Evolutionary conservation across 2,797 vertebrate species (phyloP), one percentile per base, ranked within the genome.

Genomic region (Cryptoblepharus egeriae): DNA sequence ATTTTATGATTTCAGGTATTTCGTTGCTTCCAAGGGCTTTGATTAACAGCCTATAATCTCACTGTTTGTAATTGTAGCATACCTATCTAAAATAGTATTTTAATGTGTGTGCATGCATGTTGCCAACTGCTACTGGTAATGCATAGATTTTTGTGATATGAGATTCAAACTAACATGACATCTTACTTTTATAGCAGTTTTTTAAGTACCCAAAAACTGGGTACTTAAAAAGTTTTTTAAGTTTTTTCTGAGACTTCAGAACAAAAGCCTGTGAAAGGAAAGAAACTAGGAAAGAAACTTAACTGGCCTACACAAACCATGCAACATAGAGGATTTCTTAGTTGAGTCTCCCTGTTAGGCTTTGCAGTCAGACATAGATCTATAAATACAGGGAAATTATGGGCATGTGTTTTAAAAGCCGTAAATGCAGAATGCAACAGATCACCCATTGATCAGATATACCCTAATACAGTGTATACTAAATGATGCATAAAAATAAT

Each of bases 11-110:
- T 20, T 70, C 77, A 75, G 32, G 45, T 52, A 67, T 32, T 83
- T 8, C 85, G 79, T 79, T 85, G 61, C 63, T 73, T 4, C 32
- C 87, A 80, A 81, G 64, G 82, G 72, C 68, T 76, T 32, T 81
- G 82, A 84, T 92, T 87, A 74, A 22, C 68, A 64, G 20, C 6
- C 0, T 90, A 77, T 81, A 87, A 63, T 30, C 26, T 22, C 63
- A 63, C 57, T 68, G 86, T 75, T 84, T 90, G 73, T 88, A 49
- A 79, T 69, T 77, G 72, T 77, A 11, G n/a, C 84, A 78, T 35
- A 32, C 79, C 75, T 81, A 5, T 65, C 76, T 37, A 67, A 84
- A 2, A 0, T 0, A 30, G 3, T 28, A 2, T 16, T 52, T 79
- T 63, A 4, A 4, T 58, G 80, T 76, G 61, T 39, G 75, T 30